Percentiles rank a stretch among this genome's conserved stretches.
Evolutionary conservation across 1,140 invertebrate species (phyloP).

Genomic region (Meloidogyne exigua): DNA sequence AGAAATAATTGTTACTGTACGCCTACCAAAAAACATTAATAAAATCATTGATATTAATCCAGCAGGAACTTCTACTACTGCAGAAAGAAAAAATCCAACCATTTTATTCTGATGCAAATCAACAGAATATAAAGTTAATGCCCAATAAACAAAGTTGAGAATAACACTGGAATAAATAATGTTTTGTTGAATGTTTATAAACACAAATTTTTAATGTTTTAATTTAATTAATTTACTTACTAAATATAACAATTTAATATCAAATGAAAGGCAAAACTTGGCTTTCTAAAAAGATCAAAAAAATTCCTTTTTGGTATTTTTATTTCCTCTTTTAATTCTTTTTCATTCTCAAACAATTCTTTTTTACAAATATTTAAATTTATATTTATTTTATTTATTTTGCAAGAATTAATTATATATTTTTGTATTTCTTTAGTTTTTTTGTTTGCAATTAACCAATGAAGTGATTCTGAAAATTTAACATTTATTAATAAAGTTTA

Average conservation of each 20-base stretch:
- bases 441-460: slow-evolving; percentile 51
- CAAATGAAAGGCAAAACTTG: slow-evolving; percentile 43
- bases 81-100: slow-evolving; percentile 47
- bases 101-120: slow-evolving; percentile 46
- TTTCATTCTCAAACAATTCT: background rate
- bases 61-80: slow-evolving; percentile 44
- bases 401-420: slow-evolving; percentile 31
- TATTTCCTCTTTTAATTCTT: slow-evolving; percentile 9
- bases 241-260: slow-evolving; percentile 48
- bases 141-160: slow-evolving; percentile 46
- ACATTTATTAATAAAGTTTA: background rate
- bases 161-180: slow-evolving; percentile 25
- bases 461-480: slow-evolving; percentile 46
- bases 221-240: slow-evolving; percentile 22
- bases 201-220: background rate
- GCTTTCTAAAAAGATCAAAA: slow-evolving; percentile 41
- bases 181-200: too few relatives aligned
- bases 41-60: slow-evolving; percentile 38
- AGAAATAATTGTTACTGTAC: slow-evolving; percentile 41
- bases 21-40: slow-evolving; percentile 35
- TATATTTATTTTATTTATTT: slow-evolving; percentile 44
- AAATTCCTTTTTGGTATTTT: slow-evolving; percentile 30
- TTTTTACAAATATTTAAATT: slow-evolving; percentile 39
- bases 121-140: slow-evolving; percentile 37
- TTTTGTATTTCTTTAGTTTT: slow-evolving; percentile 38